A percentile compares a stretch with the other conserved stretches of the same genome.
Evolutionary conservation across 53 echinoderm and acorn worm genomes (phyloP).

Genomic region (Zoroaster sp.): DNA sequence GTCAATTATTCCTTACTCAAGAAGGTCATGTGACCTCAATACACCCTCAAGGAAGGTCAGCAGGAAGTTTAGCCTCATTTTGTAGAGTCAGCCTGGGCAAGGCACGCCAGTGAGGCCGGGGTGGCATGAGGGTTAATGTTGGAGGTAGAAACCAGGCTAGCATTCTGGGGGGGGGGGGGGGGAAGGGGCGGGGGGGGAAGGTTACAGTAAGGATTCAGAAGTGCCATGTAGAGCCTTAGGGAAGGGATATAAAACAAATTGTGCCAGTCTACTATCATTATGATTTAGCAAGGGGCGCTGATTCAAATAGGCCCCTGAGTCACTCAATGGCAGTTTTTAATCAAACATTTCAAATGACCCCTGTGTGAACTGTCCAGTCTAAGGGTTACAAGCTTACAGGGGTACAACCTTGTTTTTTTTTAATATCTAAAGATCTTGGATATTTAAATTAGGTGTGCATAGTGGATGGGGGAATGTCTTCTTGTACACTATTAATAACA

Average conservation of each 20-base stretch:
- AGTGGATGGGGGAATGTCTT: too few species aligned
- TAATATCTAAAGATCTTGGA: too few species aligned
- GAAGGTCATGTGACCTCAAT: neutral
- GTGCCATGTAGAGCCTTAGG: neutral
- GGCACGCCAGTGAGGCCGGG: neutral
- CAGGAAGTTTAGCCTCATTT: conserved; percentile 40
- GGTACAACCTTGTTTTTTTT: too few species aligned
- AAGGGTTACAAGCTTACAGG: too few species aligned
- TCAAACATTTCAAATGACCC: neutral
- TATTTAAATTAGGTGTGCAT: too few species aligned
- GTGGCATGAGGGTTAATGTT: neutral
- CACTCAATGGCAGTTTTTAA: too few species aligned
- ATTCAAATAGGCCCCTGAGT: neutral
- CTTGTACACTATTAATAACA: too few species aligned
- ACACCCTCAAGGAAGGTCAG: neutral
- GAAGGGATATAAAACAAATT: neutral
- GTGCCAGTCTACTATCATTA: neutral
- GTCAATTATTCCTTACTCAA: conserved; percentile 20
- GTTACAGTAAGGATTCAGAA: neutral
- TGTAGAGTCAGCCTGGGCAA: neutral
- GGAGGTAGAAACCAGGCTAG: neutral
- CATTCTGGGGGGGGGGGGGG: neutral
- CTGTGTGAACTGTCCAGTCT: neutral
- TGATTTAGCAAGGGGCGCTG: neutral
- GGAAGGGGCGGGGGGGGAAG: neutral